Base-by-base conservation (phyloP, 2,888 invertebrate species). In the Andrena camellia region DNA sequence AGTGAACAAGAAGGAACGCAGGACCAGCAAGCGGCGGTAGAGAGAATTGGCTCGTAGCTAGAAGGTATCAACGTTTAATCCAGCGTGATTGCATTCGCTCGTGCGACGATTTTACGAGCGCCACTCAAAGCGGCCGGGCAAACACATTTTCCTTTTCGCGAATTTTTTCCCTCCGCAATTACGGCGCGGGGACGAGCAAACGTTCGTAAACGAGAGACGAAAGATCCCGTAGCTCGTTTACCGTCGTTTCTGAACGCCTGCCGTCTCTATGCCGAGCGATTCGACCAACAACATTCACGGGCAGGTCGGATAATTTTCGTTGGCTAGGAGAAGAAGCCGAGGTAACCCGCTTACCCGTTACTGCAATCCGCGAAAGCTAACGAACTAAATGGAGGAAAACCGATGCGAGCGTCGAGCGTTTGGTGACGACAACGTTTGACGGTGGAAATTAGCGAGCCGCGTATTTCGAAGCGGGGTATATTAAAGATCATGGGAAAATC, bases 21-120 rank as follows among this genome's bases (percentile, higher is more conserved):
- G 66, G 66, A 73, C 50, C 23, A 33, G 23, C 26, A 26, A 26
- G 60, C 69, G n/a, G 50, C 54, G 50, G 63, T 67, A 63, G 76
- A 66, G 79, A 60, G 74, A 85, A 83, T 80, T 83, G 83, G 81
- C 74, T 78, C 71, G 70, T 69, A 78, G 64, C 78, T 78, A 57
- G 60, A 72, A 78, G 73, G 81, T 78, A 83, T 85, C 85, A 84
- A 84, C 84, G 81, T 84, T 84, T 85, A 84, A 85, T 85, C 81
- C 84, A 75, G 26, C 70, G 78, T 81, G 85, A 85, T 85, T 85
- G 81, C 81, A 81, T 83, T 83, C 73, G 73, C 52, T 78, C 73
- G 83, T 75, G 78, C 80, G 76, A 77, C 73, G 77, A 85, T 85
- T 83, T 85, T 71, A 83, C 83, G 83, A 80, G 74, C 83, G 67